Percentiles rank a stretch among this genome's conserved stretches.
Conservation (phyloP, 2,797 vertebrate species). For the Pseudomugil gertrudae region DNA sequence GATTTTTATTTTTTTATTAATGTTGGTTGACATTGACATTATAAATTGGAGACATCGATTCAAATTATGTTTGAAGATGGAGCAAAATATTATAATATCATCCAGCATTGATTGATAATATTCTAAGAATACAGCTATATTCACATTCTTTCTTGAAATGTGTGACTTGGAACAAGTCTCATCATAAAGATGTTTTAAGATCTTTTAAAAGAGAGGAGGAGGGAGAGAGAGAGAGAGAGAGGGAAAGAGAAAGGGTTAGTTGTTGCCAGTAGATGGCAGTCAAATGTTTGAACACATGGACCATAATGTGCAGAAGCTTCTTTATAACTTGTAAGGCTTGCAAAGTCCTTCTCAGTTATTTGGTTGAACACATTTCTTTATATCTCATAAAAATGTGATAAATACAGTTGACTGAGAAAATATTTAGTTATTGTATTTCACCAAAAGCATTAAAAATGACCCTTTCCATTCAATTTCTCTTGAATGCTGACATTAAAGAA, state of each 20-base stretch:
- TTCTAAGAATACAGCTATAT: neutral
- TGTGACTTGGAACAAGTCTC: neutral
- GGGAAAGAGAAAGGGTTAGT: neutral
- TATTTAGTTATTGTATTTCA: too few relatives aligned
- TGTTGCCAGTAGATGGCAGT: slow-evolving; percentile 63
- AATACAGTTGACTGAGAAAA: neutral
- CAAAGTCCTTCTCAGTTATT: neutral
- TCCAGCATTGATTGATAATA: neutral
- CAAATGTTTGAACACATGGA: slow-evolving; percentile 1
- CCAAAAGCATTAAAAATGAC: too few relatives aligned
- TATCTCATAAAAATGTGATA: neutral
- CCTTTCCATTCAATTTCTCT: too few relatives aligned
- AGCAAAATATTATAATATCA: neutral
- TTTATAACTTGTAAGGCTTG: neutral
- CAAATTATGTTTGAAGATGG: neutral
- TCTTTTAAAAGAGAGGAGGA: too few relatives aligned
- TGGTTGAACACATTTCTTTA: neutral
- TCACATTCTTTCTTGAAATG: neutral
- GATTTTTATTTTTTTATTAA: too few relatives aligned
- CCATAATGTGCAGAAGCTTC: slow-evolving; percentile 25
- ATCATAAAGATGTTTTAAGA: neutral
- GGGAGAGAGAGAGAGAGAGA: neutral
- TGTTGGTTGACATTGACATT: too few relatives aligned
- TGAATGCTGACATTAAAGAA: neutral
- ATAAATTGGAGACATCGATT: too few relatives aligned